Evolutionary conservation across 2,113 vertebrate genomes (phyloP), one percentile per base, ranked within the genome.

Genomic region (Sorex araneus): DNA sequence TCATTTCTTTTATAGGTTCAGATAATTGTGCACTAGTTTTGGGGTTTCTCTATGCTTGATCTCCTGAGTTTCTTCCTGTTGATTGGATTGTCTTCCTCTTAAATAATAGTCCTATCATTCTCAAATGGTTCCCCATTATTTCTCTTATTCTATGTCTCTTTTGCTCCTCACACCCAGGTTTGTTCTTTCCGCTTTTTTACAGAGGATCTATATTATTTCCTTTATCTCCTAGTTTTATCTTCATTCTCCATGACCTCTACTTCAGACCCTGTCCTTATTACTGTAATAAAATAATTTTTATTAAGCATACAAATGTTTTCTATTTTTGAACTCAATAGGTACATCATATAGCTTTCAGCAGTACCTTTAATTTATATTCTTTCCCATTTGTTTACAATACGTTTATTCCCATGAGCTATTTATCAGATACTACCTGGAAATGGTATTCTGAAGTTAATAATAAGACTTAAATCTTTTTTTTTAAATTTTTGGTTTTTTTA

Each of bases 341-440:
- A 7, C 0, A 1, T 19, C 43, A 18, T 12, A 11, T 34, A 3
- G 2, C 27, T 15, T 54, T 27, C 19, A 40, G 12, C 19, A 7
- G 1, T 10, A 4, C 1, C 1, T 21, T 16, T 81, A 27, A 40
- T 11, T 16, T 10, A 1, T 7, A 13, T 10, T 1, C 0, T 2
- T 30, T 50, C 21, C 32, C 6, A 3, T 8, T 1, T 21, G 40
- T 40, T 40, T 40, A 40, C 40, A 40, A 40, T 7, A 40, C 4
- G 7, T 40, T 40, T 40, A 40, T 8, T 6, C 32, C 21, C n/a
- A 2, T 36, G n/a, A 5, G 28, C 8, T 6, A 36, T 15, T 21
- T 18, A 5, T 73, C 27, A 19, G 34, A 60, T 76, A 36, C 64
- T 8, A 89, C 32, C 6, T 73, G 54, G 30, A 86, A 23, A 5